Evolutionary conservation across 2,797 vertebrate genomes (phyloP), one percentile per base, ranked within the genome.

Genomic region (Sebastes matsubarae): DNA sequence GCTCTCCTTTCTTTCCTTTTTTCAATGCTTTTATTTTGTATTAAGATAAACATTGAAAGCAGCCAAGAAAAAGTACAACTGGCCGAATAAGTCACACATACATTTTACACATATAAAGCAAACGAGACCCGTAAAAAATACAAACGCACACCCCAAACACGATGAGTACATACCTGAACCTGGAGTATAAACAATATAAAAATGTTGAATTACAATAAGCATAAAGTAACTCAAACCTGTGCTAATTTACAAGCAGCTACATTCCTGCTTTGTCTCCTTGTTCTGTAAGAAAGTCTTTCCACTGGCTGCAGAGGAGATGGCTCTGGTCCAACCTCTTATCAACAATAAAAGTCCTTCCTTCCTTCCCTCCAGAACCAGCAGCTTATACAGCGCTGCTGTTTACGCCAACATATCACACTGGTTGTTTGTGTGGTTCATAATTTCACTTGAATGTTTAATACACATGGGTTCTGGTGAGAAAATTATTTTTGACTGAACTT

Each of bases 281-380:
- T 34, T 74, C 34, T 57, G n/a, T 80, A 34, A 73, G 24, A 77
- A 57, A 63, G 1, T 25, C 12, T 74, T 74, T 54, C 54, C 67
- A 72, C 27, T 63, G 82, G 32, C 36, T 13, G 25, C 25, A 72
- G 70, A 78, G 46, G 55, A 55, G 29, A 54, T 73, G 72, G 42
- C 72, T 68, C 57, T 7, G 50, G 18, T 75, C 80, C 66, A 80
- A 60, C 72, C 42, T 72, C 82, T 88, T 86, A 91, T 93, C 92
- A 74, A 46, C 74, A 75, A 27, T 75, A 36, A 73, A 81, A 87
- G 61, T 61, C 61, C 69, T 92, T 92, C 88, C 92, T 92, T 89
- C 91, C 90, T 88, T 81, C 70, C 57, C 75, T 82, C 55, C 66
- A 74, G 42, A 77, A 36, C 18, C 24, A 58, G 68, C 73, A 27